Evolutionary conservation across 2,888 invertebrate species (phyloP), one percentile per base, ranked within the genome.

Genomic region (Leptinotarsa rubiginosa): DNA sequence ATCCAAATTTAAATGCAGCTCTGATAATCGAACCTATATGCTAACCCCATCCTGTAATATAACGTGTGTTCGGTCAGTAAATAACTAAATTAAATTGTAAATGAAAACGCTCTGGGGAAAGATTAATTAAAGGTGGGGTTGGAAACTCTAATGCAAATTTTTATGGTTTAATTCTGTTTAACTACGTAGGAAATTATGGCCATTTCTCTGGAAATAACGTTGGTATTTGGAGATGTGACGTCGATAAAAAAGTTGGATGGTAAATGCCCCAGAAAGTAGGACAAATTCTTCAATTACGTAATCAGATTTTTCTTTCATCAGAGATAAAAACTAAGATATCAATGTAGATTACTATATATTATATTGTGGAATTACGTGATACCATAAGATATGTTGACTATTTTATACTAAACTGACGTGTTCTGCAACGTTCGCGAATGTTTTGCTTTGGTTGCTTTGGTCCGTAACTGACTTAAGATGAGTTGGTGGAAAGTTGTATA

Each of bases 61-160:
- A 77, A 79, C 80, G 81, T 81, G 81, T 80, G 77, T 79, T 76
- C 71, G 78, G 81, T 77, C 81, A 80, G 78, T 82, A 83, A 84
- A 85, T 85, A 82, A 83, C 83, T 83, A 84, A 85, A 85, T 85
- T 85, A 83, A 83, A 84, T 82, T 82, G 81, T 80, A 79, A 81
- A 84, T 81, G 78, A 80, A 75, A 79, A 72, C 78, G 80, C 79
- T 78, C 77, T 73, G 78, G 80, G 83, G 81, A 81, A 80, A 81
- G 81, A 83, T 81, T 82, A 82, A 84, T 84, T 83, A 80, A 79
- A 78, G 81, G 80, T 80, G 77, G 82, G 81, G 82, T 78, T 76
- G 78, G 75, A 69, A 76, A 69, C 73, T 75, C 72, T 67, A 77
- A 83, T 83, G 83, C 81, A 82, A 83, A 82, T 82, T 82, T 82